Conservation (phyloP, 2,113 vertebrate species). For the Leucoraja erinaceus region DNA sequence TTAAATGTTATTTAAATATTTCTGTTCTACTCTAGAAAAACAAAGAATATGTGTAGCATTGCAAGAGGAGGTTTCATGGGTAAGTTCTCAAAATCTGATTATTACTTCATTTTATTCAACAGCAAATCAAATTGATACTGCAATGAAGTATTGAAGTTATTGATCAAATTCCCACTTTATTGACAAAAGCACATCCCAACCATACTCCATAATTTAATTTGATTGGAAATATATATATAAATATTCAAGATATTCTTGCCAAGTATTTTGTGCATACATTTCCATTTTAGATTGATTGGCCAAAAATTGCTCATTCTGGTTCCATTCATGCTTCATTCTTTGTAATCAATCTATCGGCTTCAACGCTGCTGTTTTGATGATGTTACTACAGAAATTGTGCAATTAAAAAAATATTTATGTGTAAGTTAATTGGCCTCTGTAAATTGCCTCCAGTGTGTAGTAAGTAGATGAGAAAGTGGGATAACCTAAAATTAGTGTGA, state of each 20-base stretch:
- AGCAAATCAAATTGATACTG: background rate
- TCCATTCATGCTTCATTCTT: background rate
- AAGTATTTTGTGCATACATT: background rate
- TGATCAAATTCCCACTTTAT: background rate
- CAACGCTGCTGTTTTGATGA: background rate
- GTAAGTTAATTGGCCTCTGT: too few species aligned
- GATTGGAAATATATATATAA: background rate
- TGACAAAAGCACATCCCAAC: background rate
- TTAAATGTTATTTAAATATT: background rate
- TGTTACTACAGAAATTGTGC: background rate
- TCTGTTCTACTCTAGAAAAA: slow-evolving; percentile 77
- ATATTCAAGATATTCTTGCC: too few species aligned
- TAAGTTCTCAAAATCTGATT: slow-evolving; percentile 54
- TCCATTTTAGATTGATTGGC: background rate
- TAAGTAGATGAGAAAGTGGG: too few species aligned
- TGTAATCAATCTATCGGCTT: background rate
- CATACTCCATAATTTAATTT: background rate
- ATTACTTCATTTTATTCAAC: background rate
- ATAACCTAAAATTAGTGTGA: too few species aligned
- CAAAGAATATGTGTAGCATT: slow-evolving; percentile 95
- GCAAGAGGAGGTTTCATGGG: slow-evolving; percentile 98
- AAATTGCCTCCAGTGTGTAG: too few species aligned
- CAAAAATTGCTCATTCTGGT: background rate
- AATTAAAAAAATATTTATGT: background rate
- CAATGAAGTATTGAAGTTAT: background rate